Evolutionary conservation across 2,797 vertebrate genomes (phyloP).

Genomic region (Rhabdomys pumilio): DNA sequence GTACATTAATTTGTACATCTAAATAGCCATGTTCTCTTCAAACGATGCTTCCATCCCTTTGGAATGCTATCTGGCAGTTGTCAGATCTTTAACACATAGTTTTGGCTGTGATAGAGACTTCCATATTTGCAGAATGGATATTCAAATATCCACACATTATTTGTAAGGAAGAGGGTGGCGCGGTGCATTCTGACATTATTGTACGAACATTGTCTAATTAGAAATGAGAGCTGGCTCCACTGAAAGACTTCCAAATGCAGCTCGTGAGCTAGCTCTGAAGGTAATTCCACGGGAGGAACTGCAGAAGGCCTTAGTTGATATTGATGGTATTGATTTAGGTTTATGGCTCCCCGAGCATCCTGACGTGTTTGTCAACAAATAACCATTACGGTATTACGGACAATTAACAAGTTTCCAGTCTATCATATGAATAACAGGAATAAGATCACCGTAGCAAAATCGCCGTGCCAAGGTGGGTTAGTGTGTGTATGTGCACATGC

Average conservation of each 20-base stretch:
- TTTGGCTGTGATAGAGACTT: not conserved
- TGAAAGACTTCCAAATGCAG: not conserved
- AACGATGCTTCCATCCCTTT: not conserved
- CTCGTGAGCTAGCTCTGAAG: not conserved
- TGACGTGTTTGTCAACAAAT: slow-evolving; percentile 3
- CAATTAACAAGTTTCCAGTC: not conserved
- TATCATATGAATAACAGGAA: not conserved
- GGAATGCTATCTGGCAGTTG: not conserved
- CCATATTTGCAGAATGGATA: slow-evolving; percentile 7
- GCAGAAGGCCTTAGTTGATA: slow-evolving; percentile 20
- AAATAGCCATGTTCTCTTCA: not conserved
- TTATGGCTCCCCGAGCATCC: not conserved
- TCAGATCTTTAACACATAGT: not conserved
- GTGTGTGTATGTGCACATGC: not conserved
- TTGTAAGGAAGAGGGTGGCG: slow-evolving; percentile 20
- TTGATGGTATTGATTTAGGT: not conserved
- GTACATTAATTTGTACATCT: not conserved
- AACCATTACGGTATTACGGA: slow-evolving; percentile 16
- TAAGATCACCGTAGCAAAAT: not conserved
- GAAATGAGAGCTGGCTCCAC: not conserved
- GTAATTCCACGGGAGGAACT: not conserved
- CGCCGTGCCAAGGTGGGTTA: not conserved
- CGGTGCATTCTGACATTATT: not conserved
- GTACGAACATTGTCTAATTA: not conserved
- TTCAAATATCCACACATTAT: slow-evolving; percentile 33